Evolutionary conservation across 2,113 vertebrate genomes (phyloP).

Genomic region (Nasalis larvatus): DNA sequence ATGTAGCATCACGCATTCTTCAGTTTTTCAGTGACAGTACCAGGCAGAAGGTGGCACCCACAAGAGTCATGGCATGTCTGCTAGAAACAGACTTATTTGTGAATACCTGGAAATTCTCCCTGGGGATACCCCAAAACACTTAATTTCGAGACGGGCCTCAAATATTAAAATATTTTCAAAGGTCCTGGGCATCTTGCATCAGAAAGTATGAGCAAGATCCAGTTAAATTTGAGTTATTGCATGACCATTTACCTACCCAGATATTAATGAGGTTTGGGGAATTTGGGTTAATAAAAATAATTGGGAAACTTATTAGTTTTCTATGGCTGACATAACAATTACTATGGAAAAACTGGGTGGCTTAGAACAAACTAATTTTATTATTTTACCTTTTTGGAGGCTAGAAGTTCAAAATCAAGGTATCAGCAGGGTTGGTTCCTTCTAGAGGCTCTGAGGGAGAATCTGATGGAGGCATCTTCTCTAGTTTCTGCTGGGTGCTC

Average conservation of each 20-base stretch:
- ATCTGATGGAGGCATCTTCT: not conserved
- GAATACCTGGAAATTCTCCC: not conserved
- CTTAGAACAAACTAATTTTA: not conserved
- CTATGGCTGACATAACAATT: not conserved
- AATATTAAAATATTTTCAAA: not conserved
- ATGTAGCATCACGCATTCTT: not conserved
- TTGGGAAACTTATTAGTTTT: not conserved
- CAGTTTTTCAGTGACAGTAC: not conserved
- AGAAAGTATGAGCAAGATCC: not conserved
- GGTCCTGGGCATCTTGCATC: not conserved
- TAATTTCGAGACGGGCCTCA: not conserved
- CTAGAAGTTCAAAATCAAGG: too few relatives aligned
- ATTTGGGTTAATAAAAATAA: not conserved
- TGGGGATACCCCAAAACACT: not conserved
- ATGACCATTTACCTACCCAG: not conserved
- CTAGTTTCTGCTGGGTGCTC: not conserved
- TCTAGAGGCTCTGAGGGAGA: not conserved
- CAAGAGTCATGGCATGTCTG: not conserved
- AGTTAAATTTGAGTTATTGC: not conserved
- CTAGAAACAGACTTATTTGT: not conserved
- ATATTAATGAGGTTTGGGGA: not conserved
- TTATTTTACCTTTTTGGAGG: not conserved
- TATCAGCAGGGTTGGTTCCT: too few relatives aligned
- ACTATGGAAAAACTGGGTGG: not conserved
- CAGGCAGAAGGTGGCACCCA: not conserved